phyloP scores from a whole-genome alignment of 2,888 invertebrate genomes.

The Xylocampa areola region DNA sequence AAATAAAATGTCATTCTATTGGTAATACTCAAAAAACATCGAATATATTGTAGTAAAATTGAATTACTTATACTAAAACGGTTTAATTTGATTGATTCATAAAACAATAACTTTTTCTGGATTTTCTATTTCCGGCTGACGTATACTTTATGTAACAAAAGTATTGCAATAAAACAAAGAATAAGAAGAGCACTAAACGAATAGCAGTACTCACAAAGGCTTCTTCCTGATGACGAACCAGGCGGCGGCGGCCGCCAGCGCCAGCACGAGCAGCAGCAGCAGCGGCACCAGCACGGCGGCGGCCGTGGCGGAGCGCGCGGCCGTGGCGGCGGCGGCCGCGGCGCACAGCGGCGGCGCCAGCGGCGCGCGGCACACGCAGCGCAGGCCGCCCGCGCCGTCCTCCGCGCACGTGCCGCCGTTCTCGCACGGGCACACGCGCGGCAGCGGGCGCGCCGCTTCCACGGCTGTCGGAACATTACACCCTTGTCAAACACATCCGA shows the following conservation, averaged over 20 bases:
- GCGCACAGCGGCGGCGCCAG: slow-evolving; percentile 93
- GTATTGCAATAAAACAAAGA: too few species aligned
- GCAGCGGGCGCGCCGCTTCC: slow-evolving; percentile 93
- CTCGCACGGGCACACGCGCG: slow-evolving; percentile 95
- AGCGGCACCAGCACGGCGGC: slow-evolving; percentile 95
- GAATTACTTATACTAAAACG: too few species aligned
- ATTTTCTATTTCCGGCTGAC: too few species aligned
- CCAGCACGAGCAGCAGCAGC: slow-evolving; percentile 93
- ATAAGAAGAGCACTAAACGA: not conserved
- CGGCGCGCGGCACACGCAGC: slow-evolving; percentile 91
- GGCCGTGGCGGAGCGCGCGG: slow-evolving; percentile 89
- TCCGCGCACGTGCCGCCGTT: slow-evolving; percentile 95
- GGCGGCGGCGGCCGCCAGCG: slow-evolving; percentile 93
- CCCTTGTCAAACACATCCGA: too few species aligned
- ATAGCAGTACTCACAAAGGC: slow-evolving; percentile 93
- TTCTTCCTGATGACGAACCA: slow-evolving; percentile 95
- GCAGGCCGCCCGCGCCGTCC: slow-evolving; percentile 83
- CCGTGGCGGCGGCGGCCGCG: slow-evolving; percentile 89
- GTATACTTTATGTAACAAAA: too few species aligned
- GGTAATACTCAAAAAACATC: too few species aligned
- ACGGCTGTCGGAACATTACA: too few species aligned
- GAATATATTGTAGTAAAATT: too few species aligned
- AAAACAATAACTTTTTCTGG: too few species aligned
- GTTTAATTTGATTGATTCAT: too few species aligned
- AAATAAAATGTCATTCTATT: too few species aligned